Evolutionary conservation across 2,888 invertebrate genomes (phyloP), one percentile per base, ranked within the genome.

Genomic region (Lasioglossum figueresi): DNA sequence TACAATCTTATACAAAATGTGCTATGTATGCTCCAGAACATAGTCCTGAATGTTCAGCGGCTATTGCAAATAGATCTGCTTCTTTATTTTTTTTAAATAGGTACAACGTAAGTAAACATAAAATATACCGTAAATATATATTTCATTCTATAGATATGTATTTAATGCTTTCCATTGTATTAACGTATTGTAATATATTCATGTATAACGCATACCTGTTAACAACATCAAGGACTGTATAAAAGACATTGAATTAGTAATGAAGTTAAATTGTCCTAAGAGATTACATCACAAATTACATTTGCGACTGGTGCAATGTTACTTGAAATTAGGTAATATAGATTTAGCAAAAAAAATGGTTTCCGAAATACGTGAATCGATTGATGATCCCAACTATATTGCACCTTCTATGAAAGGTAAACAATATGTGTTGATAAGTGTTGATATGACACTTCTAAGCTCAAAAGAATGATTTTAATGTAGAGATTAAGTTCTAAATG

Each of bases 31-130:
- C 97, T 6, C 94, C 95, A 23, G 95, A 95, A 52, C 94, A 95
- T 48, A 96, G 96, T 71, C 95, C 96, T 19, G 96, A 96, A 94
- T 96, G 96, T 89, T 95, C 96, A 0, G 92, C 97, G 74, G 97
- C 97, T 0, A 94, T 97, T 78, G 97, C 97, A 0, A 97, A 97
- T 91, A 95, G 97, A 93, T 97, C 97, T 19, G 97, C 97, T 31
- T 96, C 96, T 14, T 95, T 97, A 70, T 95, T 96, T 91, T 95
- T 96, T 88, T 92, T 97, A 93, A 95, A 96, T 81, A 95, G 95
- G 91, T 97, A 95, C 94, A 92, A 96, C 95, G 97, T 97, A 94
- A 91, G 91, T 87, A 68, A 56, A 10, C 72, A 34, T 12, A 16
- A n/a, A 66, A 72, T 72, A 73, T 76, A 59, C 37, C 59, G 59